These are phyloP conservation scores for Beroe forskalii DNA, from an alignment of 37 sponge, comb jelly and placozoan genomes.

Conservation along the genomic window DNA sequence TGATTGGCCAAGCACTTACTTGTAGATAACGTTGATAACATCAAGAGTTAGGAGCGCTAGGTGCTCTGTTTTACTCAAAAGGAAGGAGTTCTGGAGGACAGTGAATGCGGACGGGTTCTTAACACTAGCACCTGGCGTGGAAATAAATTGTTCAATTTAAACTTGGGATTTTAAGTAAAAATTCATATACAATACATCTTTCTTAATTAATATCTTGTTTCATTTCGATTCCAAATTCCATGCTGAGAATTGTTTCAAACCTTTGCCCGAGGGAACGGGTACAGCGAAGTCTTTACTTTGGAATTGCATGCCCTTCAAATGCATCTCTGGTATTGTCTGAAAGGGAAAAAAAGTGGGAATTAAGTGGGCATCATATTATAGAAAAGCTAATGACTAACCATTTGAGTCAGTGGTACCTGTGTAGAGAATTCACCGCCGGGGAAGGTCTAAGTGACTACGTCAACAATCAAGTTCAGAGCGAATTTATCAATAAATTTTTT, in stretches of 20 bases:
- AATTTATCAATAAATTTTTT: too few relatives aligned
- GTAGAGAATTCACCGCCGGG: too few relatives aligned
- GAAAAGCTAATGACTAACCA: too few relatives aligned
- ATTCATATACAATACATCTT: too few relatives aligned
- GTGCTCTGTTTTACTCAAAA: background rate
- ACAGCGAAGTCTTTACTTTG: background rate
- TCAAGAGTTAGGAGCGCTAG: background rate
- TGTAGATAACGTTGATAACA: background rate
- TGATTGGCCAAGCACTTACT: constrained; percentile 3
- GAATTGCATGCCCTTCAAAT: background rate
- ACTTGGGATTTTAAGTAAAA: too few relatives aligned
- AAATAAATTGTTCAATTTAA: background rate
- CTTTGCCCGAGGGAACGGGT: constrained; percentile 5
- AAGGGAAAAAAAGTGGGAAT: background rate
- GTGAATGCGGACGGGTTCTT: constrained; percentile 28
- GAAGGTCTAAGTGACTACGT: too few relatives aligned
- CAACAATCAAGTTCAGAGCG: too few relatives aligned
- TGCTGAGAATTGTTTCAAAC: too few relatives aligned
- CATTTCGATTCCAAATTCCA: too few relatives aligned
- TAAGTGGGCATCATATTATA: too few relatives aligned
- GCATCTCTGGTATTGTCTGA: background rate
- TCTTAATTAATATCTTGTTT: too few relatives aligned
- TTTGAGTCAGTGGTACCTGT: too few relatives aligned
- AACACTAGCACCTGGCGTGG: constrained; percentile 5
- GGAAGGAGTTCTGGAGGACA: background rate